Conservation (phyloP, 2,888 invertebrate species). For the Malthinus flaveolus region DNA sequence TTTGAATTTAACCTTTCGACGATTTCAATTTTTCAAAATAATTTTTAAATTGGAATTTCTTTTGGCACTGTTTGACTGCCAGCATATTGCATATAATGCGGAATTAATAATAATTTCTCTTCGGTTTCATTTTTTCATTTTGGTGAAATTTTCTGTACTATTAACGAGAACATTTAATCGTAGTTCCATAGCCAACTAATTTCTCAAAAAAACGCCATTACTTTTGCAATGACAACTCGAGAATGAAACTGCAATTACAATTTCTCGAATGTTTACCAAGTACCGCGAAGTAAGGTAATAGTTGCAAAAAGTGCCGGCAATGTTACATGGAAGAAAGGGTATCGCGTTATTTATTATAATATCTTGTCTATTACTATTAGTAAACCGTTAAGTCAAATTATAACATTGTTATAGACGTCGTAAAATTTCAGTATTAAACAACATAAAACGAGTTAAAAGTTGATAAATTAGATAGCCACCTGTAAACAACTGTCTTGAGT, state of each 20-base stretch:
- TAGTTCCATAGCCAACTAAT: too few relatives aligned
- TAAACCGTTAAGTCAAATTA: slow-evolving; percentile 34
- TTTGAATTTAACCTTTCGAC: too few relatives aligned
- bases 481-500: slow-evolving; percentile 27
- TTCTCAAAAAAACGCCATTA: too few relatives aligned
- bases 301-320: slow-evolving; percentile 14
- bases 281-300: not conserved
- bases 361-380: slow-evolving; percentile 28
- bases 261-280: not conserved
- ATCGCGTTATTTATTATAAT: slow-evolving; percentile 21
- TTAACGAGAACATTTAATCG: too few relatives aligned
- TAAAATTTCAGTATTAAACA: slow-evolving; percentile 34
- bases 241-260: not conserved
- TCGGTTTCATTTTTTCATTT: too few relatives aligned
- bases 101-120: too few relatives aligned
- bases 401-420: slow-evolving; percentile 34
- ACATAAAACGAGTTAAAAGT: slow-evolving; percentile 29
- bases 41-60: too few relatives aligned
- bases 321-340: slow-evolving; percentile 11
- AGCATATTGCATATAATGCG: too few relatives aligned
- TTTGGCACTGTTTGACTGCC: too few relatives aligned
- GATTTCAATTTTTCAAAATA: too few relatives aligned
- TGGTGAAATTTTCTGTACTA: too few relatives aligned
- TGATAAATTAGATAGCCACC: slow-evolving; percentile 26
- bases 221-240: too few relatives aligned